Base-by-base conservation (phyloP, 2,797 vertebrate genomes). In the Glossophaga mutica region DNA sequence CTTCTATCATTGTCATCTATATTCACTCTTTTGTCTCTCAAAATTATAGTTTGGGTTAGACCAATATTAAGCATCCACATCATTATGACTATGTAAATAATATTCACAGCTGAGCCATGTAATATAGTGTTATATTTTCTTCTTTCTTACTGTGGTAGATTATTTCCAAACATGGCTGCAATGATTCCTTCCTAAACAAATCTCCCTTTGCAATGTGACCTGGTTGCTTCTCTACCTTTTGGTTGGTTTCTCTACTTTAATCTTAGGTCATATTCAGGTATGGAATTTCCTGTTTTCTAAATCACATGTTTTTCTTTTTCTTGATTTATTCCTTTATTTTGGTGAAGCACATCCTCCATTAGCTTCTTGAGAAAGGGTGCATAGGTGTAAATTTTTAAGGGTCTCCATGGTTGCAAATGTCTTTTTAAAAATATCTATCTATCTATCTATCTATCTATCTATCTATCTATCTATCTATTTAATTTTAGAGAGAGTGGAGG, bases 61-160 rank as follows among this genome's bases (percentile, higher is more conserved):
- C 73, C 70, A 68, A 70, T 86, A 93, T 88, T 91, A 62, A 55
- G 57, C 59, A 34, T 95, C 96, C 44, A 37, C 57, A n/a, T 94
- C 68, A 71, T 74, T 84, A 48, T 48, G 62, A 85, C 85, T 18
- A 48, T 34, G 16, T 76, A 62, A 79, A 79, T 39, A 59, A 46
- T 32, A 50, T 44, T 82, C 84, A 44, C 8, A 62, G 71, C 67
- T 62, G 85, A 95, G 86, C 55, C 52, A 5, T 29, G 79, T 39
- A 71, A 42, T 37, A 32, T 88, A 34, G 39, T 37, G 18, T n/a
- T 59, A 19, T 21, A 8, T 81, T 91, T 74, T 74, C 74, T 65
- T 78, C 86, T 59, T 88, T 94, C 86, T 97, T 37, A 65, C 6
- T 32, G 71, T 57, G 77, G 68, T 87, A 68, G 87, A 39, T 46